Evolutionary conservation across 2,888 invertebrate species (phyloP), one percentile per base, ranked within the genome.

Genomic region (Gymnocheta viridis): DNA sequence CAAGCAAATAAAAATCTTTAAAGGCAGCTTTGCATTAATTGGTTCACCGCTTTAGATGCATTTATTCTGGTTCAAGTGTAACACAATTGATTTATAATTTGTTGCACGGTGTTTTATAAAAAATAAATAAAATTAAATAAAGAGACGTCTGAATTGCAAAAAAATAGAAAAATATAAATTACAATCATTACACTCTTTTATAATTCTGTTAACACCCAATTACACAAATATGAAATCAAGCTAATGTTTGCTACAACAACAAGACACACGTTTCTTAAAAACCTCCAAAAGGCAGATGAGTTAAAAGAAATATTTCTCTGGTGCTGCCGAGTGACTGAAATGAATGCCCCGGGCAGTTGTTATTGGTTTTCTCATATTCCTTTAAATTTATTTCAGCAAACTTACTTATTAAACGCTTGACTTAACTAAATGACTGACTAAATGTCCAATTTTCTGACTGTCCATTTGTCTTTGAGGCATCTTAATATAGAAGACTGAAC

Each of bases 391-490:
- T 78, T 72, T 82, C 67, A 69, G 41, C 62, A 82, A 82, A 82
- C 82, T 79, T 47, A 81, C 77, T 81, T 84, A 56, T 56, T 56
- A 81, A 84, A 81, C 72, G 78, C 80, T 81, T 84, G 80, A 84
- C 84, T 81, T 64, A 84, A 84, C 83, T 81, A 84, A 84, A 80
- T 80, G 83, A 80, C 80, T 84, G 77, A 84, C 83, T 80, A 84
- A 84, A 84, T 84, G 83, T 84, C 76, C 83, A 84, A 80, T 80
- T 84, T 80, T 76, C 80, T 80, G 83, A 80, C 83, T 80, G 76
- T 80, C 80, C 83, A 80, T 84, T 84, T 77, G 83, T 84, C 80
- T 84, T 67, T 56, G 60, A 67, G 83, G 83, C 80, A 84, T 77
- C 83, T 84, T 84, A 77, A 84, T 84, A 84, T 72, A 80, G 62